These are phyloP conservation scores for Pinna nobilis DNA, from an alignment of 1,140 invertebrate genomes.

Conservation along the genomic window DNA sequence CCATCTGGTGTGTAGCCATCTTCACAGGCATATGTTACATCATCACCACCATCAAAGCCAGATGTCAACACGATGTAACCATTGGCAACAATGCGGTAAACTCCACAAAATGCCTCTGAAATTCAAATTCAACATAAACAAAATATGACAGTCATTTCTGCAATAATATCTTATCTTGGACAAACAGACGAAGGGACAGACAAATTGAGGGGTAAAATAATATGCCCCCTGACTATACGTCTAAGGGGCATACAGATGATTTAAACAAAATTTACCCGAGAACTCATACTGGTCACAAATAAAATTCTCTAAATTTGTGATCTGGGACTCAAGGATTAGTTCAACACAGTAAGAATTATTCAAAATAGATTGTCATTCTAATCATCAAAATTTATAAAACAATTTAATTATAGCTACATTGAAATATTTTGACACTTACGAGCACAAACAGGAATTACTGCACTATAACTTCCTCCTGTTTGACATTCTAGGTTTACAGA, in stretches of 20 bases:
- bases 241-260: no score
- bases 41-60: constrained; percentile 35
- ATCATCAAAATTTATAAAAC: no score
- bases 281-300: no score
- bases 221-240: no score
- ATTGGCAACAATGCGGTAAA: constrained; percentile 24
- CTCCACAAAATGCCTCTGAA: constrained; percentile 45
- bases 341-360: no score
- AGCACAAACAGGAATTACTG: constrained; percentile 38
- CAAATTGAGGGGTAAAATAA: no score
- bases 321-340: no score
- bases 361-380: no score
- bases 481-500: constrained; percentile 28
- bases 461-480: constrained; percentile 32
- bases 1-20: constrained; percentile 23
- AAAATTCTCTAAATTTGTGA: no score
- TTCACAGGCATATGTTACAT: constrained; percentile 38
- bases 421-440: constrained; percentile 26
- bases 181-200: no score
- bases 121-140: not conserved
- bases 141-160: not conserved
- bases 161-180: no score
- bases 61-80: constrained; percentile 32
- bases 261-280: no score
- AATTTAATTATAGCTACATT: not conserved